phyloP scores from a whole-genome alignment of 2,888 invertebrate species.

The Orthosia incerta region DNA sequence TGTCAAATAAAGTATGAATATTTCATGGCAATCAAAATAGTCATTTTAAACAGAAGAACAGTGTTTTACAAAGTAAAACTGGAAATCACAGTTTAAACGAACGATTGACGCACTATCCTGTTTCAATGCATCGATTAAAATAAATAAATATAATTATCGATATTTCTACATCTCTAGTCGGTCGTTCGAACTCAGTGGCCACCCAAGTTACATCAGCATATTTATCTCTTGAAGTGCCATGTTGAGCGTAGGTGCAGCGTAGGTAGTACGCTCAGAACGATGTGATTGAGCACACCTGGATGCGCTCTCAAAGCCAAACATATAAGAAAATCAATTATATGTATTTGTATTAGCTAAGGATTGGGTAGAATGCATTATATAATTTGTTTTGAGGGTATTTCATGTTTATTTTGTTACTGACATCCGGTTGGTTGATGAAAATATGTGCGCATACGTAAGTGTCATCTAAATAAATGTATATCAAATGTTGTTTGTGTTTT shows the following conservation, averaged over 20 bases:
- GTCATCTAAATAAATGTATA: conserved; percentile 57
- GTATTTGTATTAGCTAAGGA: conserved; percentile 76
- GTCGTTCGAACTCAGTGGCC: conserved; percentile 44
- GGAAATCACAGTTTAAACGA: conserved; percentile 20
- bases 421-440: conserved; percentile 66
- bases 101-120: conserved; percentile 65
- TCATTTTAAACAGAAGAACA: conserved; percentile 39
- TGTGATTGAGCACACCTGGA: conserved; percentile 77
- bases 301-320: conserved; percentile 83
- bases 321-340: conserved; percentile 66
- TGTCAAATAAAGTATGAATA: conserved; percentile 62
- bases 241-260: conserved; percentile 42
- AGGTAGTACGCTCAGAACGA: conserved; percentile 30
- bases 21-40: conserved; percentile 65
- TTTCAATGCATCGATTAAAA: conserved; percentile 66
- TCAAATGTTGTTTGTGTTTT: conserved; percentile 29
- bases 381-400: conserved; percentile 52
- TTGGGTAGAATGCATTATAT: conserved; percentile 66
- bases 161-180: conserved; percentile 44
- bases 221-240: conserved; percentile 53
- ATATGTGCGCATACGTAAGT: conserved; percentile 53
- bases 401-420: conserved; percentile 69
- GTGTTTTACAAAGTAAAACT: conserved; percentile 22
- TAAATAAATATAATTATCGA: conserved; percentile 59
- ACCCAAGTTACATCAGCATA: conserved; percentile 61